Base-by-base conservation (phyloP, 2,888 invertebrate genomes). In the Chrysolina haemoptera region DNA sequence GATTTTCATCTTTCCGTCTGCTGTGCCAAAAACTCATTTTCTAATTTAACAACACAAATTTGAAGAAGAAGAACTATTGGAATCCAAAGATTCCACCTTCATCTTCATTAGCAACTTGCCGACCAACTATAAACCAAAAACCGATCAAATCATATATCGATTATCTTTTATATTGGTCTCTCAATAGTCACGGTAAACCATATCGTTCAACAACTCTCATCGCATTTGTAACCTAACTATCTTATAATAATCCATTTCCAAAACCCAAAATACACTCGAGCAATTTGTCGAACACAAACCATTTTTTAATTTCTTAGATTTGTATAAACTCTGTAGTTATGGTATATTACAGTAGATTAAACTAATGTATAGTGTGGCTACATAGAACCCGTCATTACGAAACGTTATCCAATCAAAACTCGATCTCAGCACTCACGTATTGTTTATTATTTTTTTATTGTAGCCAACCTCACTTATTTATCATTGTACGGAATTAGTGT, bases 331-430 rank as follows among this genome's bases (percentile, higher is more conserved):
- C 68, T 76, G 80, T 78, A 80, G 82, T 83, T 83, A 81, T 76
- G 77, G 79, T 76, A 79, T 76, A 82, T 81, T 80, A 80, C 74
- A 74, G 80, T 78, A 80, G 79, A 84, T 84, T 84, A 82, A 81
- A 65, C 80, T 84, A 84, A 84, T 84, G 84, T 84, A 84, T 83
- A 84, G 83, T 83, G 84, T 82, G 83, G 84, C 82, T 78, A 76
- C 77, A 78, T 82, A 82, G 82, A 83, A 83, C 82, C 77, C 72
- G 78, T 83, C 79, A 81, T 83, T 84, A 84, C 66, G 73, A 75
- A 62, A 76, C 77, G 77, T 82, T 83, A 82, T 76, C 80, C 83
- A 82, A 84, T 83, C 84, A 82, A 79, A 82, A 81, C 77, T 82
- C 82, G 82, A 84, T 84, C 83, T 81, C 76, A 73, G 78, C 68